phyloP scores from a whole-genome alignment of 2,888 invertebrate species.

The Parnassius mnemosyne region DNA sequence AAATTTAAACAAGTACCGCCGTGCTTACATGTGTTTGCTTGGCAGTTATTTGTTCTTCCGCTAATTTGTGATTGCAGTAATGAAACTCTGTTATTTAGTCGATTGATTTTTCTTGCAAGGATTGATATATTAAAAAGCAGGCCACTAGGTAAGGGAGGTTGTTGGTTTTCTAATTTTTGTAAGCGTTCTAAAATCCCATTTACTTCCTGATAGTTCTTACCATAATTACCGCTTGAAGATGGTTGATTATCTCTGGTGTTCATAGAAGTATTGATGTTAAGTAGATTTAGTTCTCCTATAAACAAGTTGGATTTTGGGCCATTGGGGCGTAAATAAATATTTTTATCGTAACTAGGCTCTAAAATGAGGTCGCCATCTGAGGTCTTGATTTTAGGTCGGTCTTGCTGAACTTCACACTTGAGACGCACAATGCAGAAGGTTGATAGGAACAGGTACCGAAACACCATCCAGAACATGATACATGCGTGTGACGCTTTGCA shows the following conservation, averaged over 20 bases:
- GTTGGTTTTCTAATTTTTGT: slow-evolving; percentile 49
- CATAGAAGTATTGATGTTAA: slow-evolving; percentile 48
- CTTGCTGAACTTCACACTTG: slow-evolving; percentile 82
- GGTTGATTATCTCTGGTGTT: slow-evolving; percentile 30
- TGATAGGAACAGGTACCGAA: slow-evolving; percentile 34
- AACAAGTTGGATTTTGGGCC: slow-evolving; percentile 84
- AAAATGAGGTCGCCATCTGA: slow-evolving; percentile 89
- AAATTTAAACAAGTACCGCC: slow-evolving; percentile 90
- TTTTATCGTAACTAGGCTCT: slow-evolving; percentile 87
- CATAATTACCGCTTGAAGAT: slow-evolving; percentile 33
- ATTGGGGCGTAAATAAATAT: slow-evolving; percentile 86
- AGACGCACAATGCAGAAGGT: slow-evolving; percentile 41
- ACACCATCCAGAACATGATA: slow-evolving; percentile 49
- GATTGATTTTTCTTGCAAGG: slow-evolving; percentile 51
- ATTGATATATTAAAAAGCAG: slow-evolving; percentile 45
- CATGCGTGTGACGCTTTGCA: slow-evolving; percentile 34
- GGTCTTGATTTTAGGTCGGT: slow-evolving; percentile 75
- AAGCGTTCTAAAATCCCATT: slow-evolving; percentile 50
- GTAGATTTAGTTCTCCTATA: slow-evolving; percentile 85
- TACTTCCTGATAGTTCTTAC: slow-evolving; percentile 38
- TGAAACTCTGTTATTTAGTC: slow-evolving; percentile 60
- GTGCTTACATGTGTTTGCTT: slow-evolving; percentile 88
- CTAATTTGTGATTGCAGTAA: slow-evolving; percentile 66
- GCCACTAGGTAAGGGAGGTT: slow-evolving; percentile 33
- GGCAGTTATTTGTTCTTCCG: slow-evolving; percentile 82